phyloP scores from a whole-genome alignment of 2,888 invertebrate species.

The Desoria tigrina region DNA sequence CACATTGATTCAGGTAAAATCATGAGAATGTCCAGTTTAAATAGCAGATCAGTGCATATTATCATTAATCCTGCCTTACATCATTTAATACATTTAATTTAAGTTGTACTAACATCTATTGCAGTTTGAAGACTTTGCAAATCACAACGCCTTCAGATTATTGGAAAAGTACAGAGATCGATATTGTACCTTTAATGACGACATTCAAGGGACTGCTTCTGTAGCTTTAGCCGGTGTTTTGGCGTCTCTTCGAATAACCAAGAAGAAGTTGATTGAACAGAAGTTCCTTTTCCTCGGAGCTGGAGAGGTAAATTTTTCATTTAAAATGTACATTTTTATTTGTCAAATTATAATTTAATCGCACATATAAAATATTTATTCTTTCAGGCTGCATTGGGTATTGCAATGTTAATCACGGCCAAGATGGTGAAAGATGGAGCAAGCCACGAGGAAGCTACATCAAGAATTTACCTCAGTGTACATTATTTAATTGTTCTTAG shows the following conservation, averaged over 20 bases:
- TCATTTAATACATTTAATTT: not conserved
- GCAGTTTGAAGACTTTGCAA: constrained; percentile 98
- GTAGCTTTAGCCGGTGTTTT: constrained; percentile 93
- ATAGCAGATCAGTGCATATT: too few relatives aligned
- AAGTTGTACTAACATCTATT: constrained; percentile 55
- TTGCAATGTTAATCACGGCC: constrained; percentile 86
- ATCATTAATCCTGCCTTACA: too few relatives aligned
- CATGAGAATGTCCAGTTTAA: too few relatives aligned
- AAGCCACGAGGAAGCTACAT: constrained; percentile 71
- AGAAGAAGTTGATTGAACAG: constrained; percentile 78
- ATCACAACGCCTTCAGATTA: constrained; percentile 92
- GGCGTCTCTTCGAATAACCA: constrained; percentile 81
- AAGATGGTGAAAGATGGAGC: constrained; percentile 88
- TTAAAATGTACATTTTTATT: constrained; percentile 25
- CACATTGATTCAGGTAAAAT: constrained; percentile 69
- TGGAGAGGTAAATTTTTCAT: constrained; percentile 81
- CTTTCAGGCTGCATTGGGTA: constrained; percentile 82
- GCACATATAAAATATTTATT: not conserved
- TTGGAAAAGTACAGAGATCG: constrained; percentile 83
- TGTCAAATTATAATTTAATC: not conserved
- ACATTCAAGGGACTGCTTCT: constrained; percentile 96
- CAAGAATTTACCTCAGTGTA: constrained; percentile 70
- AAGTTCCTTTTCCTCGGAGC: constrained; percentile 93
- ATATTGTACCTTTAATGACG: constrained; percentile 97
- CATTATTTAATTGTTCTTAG: constrained; percentile 21